phyloP scores from a whole-genome alignment of 1,140 invertebrate species.

The Nasonia longicornis region DNA sequence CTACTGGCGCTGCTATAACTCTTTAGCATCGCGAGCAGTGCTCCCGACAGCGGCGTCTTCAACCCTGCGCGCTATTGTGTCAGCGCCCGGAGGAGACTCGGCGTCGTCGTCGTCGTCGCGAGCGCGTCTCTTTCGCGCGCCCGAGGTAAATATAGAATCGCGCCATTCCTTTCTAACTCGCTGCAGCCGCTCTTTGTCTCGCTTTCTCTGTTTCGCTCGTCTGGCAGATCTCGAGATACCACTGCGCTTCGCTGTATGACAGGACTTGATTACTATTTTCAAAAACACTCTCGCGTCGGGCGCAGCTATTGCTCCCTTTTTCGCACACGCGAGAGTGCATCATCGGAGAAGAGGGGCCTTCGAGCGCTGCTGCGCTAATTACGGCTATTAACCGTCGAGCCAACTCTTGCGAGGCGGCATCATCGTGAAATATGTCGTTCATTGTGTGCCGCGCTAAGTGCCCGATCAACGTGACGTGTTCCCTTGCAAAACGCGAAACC shows the following conservation, averaged over 20 bases:
- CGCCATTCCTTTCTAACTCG: conserved; percentile 34
- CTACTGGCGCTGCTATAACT: conserved; percentile 1
- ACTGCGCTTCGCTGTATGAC: neutral
- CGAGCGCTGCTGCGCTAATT: conserved; percentile 35
- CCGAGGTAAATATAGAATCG: conserved; percentile 34
- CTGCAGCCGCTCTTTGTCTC: conserved; percentile 6
- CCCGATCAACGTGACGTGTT: conserved; percentile 25
- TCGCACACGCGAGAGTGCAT: neutral
- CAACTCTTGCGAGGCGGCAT: conserved; percentile 34
- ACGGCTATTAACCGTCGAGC: conserved; percentile 44
- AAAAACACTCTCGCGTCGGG: neutral
- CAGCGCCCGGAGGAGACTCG: conserved; percentile 11
- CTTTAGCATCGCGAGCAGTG: neutral
- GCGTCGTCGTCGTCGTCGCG: neutral
- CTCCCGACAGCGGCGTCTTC: conserved; percentile 17
- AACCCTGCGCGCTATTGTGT: conserved; percentile 29
- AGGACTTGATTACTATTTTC: neutral
- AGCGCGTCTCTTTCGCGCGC: conserved; percentile 24
- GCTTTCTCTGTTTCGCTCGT: conserved; percentile 6
- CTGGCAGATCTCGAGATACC: neutral
- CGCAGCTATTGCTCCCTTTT: neutral
- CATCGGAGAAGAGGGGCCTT: neutral
- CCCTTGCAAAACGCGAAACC: conserved; percentile 18
- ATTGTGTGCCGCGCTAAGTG: conserved; percentile 29
- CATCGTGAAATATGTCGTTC: conserved; percentile 39